These are phyloP conservation scores for Myocastor coypus DNA, from an alignment of 2,113 vertebrate genomes.

Conservation along the genomic window DNA sequence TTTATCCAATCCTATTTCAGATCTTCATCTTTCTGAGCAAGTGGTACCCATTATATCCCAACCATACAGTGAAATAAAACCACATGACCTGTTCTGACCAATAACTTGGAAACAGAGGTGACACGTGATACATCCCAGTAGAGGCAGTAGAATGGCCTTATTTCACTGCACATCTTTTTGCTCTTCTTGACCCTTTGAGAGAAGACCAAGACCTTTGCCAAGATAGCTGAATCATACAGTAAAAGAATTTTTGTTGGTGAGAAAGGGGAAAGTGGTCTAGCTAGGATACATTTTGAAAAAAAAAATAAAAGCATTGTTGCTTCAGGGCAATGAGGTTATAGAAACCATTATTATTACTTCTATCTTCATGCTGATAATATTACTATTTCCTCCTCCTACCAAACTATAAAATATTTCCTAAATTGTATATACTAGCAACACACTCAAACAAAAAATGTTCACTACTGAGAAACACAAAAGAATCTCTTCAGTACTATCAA, in stretches of 20 bases:
- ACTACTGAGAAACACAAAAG: background rate
- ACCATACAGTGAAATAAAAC: background rate
- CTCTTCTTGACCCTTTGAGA: background rate
- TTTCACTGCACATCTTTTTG: background rate
- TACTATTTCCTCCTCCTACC: background rate
- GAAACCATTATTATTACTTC: background rate
- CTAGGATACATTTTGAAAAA: background rate
- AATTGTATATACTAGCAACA: background rate
- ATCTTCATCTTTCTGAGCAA: background rate
- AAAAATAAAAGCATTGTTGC: background rate
- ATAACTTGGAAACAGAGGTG: background rate
- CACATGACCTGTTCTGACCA: background rate
- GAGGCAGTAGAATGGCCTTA: background rate
- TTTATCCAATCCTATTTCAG: background rate
- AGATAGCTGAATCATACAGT: background rate
- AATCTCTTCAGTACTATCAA: background rate
- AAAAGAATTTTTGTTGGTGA: background rate
- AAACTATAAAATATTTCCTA: background rate
- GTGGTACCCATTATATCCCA: background rate
- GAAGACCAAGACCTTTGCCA: background rate
- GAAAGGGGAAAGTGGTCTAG: background rate
- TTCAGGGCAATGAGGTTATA: background rate
- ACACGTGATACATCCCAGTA: background rate
- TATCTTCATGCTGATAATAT: background rate
- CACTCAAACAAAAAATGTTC: background rate